Percentiles rank a stretch among this genome's conserved stretches.
phyloP scores from a whole-genome alignment of 92 coral and sea anemone species.

The Porites divaricata region DNA sequence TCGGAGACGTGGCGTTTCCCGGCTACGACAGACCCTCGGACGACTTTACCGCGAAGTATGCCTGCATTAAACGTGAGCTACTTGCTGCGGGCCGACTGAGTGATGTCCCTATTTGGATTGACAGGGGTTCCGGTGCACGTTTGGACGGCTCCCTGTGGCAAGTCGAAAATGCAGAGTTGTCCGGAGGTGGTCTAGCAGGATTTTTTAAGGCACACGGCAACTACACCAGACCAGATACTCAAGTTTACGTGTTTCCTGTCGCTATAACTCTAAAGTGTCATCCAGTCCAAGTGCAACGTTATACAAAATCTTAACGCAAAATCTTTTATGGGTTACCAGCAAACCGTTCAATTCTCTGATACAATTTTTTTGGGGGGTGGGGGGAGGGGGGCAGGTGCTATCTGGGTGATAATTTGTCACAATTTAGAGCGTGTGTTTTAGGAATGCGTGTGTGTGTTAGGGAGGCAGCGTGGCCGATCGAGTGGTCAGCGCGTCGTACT shows the following conservation, averaged over 20 bases:
- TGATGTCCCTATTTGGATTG: slow-evolving; percentile 11
- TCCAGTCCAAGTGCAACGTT: too few species aligned
- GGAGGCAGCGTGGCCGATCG: too few species aligned
- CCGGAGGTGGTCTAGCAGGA: neutral
- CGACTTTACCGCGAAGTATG: slow-evolving; percentile 28
- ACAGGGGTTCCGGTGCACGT: slow-evolving; percentile 28
- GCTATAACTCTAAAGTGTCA: too few species aligned
- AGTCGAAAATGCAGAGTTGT: slow-evolving; percentile 1
- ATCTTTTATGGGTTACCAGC: too few species aligned
- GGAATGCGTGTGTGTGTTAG: too few species aligned
- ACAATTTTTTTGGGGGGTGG: too few species aligned
- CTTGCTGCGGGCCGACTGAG: neutral
- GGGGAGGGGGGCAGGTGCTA: too few species aligned
- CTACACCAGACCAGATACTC: slow-evolving; percentile 2
- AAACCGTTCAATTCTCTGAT: too few species aligned
- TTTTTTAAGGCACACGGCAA: slow-evolving; percentile 19
- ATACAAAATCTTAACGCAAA: too few species aligned
- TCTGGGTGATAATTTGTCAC: too few species aligned
- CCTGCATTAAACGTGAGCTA: slow-evolving; percentile 36
- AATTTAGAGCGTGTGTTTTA: too few species aligned
- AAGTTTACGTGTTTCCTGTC: neutral
- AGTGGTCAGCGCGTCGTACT: too few species aligned
- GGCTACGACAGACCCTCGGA: slow-evolving; percentile 5
- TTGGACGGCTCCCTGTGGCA: slow-evolving; percentile 28
- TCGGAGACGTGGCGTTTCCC: slow-evolving; percentile 29